These are phyloP conservation scores for Melanotaenia trifasciata DNA, from an alignment of 2,797 vertebrate genomes.

Conservation along the genomic window DNA sequence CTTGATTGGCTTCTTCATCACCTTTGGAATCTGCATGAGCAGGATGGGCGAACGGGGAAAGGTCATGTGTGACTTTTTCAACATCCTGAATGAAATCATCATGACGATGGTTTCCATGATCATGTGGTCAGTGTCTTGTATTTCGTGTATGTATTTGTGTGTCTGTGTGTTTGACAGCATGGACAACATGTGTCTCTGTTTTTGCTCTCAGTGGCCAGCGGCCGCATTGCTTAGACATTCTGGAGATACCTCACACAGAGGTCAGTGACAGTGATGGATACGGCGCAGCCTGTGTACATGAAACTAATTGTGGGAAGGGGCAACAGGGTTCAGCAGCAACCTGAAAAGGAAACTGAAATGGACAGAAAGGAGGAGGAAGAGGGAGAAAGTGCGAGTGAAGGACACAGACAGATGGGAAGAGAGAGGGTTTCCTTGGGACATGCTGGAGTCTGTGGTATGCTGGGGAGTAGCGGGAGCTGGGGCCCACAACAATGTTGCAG, in stretches of 20 bases:
- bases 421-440: constrained; percentile 65
- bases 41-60: constrained; percentile 87
- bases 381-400: constrained; percentile 52
- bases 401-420: constrained; percentile 69
- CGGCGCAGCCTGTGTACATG: constrained; percentile 25
- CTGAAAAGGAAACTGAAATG: not conserved
- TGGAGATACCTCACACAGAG: constrained; percentile 46
- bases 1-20: constrained; percentile 90
- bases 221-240: constrained; percentile 57
- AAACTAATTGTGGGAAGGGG: constrained; percentile 49
- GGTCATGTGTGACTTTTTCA: constrained; percentile 89
- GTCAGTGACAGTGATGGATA: constrained; percentile 61
- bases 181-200: constrained; percentile 44
- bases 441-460: constrained; percentile 68
- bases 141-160: constrained; percentile 20
- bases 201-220: constrained; percentile 38
- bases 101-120: constrained; percentile 90
- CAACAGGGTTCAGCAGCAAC: not conserved
- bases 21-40: constrained; percentile 88
- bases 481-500: constrained; percentile 50
- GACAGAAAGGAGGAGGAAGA: constrained; percentile 30
- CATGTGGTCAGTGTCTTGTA: constrained; percentile 85
- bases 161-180: not conserved
- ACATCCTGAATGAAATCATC: constrained; percentile 90
- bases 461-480: constrained; percentile 59